Percentiles rank a stretch among this genome's conserved stretches.
Evolutionary conservation across 30 jellyfish, hydroid and myxozoan species (phyloP).

Genomic region (Nemopilema nomurai): DNA sequence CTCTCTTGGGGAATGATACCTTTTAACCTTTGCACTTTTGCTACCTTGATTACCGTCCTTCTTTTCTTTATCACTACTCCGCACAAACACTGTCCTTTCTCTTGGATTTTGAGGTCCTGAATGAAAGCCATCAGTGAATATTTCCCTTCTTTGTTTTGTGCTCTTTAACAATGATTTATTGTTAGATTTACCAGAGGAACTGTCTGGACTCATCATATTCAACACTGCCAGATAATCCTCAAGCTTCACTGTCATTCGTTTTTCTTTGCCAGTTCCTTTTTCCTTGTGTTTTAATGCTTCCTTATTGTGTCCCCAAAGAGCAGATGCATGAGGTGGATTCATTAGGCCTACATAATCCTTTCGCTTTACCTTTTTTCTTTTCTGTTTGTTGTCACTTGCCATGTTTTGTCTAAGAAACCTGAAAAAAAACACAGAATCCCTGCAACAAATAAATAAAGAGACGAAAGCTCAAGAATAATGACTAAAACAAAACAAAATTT

Average conservation of each 20-base stretch:
- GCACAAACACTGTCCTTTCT: constrained; percentile 18
- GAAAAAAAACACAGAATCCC: neutral
- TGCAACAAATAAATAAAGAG: neutral
- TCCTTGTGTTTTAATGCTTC: neutral
- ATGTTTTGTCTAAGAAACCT: constrained; percentile 4
- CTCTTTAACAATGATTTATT: constrained; percentile 15
- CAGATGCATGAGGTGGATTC: constrained; percentile 30
- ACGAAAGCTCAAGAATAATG: no score
- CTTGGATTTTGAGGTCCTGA: neutral
- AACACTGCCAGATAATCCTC: constrained; percentile 25
- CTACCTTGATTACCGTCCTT: neutral
- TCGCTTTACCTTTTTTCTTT: constrained; percentile 48
- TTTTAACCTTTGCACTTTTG: constrained; percentile 1
- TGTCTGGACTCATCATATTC: constrained; percentile 11
- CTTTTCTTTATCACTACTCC: neutral
- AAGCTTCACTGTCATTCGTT: constrained; percentile 28
- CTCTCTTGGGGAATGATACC: constrained; percentile 52
- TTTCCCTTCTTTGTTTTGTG: constrained; percentile 23
- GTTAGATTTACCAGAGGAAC: neutral
- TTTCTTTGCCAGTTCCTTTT: neutral
- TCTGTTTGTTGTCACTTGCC: constrained; percentile 22
- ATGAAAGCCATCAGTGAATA: constrained; percentile 23
- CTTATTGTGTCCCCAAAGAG: constrained; percentile 15
- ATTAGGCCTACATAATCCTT: constrained; percentile 46
- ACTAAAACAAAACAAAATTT: no score